Evolutionary conservation across 2,888 invertebrate genomes (phyloP), one percentile per base, ranked within the genome.

Genomic region (Heliconius erato): DNA sequence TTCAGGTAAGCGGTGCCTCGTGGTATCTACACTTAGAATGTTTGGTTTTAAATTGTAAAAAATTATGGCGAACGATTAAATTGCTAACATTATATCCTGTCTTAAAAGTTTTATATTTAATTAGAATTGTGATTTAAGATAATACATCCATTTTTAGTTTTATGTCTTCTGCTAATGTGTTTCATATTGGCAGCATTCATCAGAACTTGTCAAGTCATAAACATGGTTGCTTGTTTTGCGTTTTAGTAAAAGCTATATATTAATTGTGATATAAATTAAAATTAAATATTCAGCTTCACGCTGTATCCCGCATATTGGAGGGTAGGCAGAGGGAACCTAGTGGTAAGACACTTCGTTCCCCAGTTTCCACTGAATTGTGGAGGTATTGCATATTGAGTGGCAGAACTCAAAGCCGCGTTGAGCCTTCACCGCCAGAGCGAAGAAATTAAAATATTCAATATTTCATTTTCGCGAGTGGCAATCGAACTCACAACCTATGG

Each of bases 111-210:
- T 54, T 84, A 78, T 67, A 79, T 85, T 87, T 87, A 87, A 88
- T 88, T 87, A 86, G 76, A 74, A 82, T 80, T 80, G 82, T 85
- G 81, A 82, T 87, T 85, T 86, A 83, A 82, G 85, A 85, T 87
- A 85, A 85, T 86, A 84, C 84, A 80, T 81, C 83, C 84, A 85
- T 85, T 80, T 81, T 80, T 79, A 85, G 67, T 83, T 85, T 86
- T 84, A 85, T 84, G 74, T 54, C 79, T 74, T 80, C 67, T 71
- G 79, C 74, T 86, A 84, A 85, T 83, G 85, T 83, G 71, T 82
- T 76, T 71, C 82, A 83, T 82, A 82, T 83, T 83, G 79, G 59
- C 79, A 80, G 68, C 68, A 81, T 83, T 68, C 80, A 81, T 85
- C 76, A 76, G 77, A 74, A 81, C 71, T 77, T 32, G 71, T 71